Evolutionary conservation across 2,113 vertebrate genomes (phyloP), one percentile per base, ranked within the genome.

Genomic region (Ploceus nigricollis): DNA sequence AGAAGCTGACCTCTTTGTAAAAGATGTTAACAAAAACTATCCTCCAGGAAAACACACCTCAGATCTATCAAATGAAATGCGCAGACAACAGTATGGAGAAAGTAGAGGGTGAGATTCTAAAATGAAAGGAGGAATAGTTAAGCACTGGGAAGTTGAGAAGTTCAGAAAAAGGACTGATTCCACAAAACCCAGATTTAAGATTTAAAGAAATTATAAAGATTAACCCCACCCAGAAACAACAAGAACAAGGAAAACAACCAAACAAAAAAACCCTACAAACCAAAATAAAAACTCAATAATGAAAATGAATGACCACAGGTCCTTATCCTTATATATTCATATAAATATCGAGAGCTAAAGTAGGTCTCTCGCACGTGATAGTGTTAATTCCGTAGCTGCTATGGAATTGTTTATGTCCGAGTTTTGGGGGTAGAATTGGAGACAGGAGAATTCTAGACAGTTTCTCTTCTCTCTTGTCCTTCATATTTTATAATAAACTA

Each of bases 311-410:
- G 3, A 2, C 11, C 5, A 31, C 10, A 35, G 9, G 13, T 30
- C 6, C 1, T 44, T 3, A 31, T 50, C 2, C 15, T 70, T n/a
- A n/a, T 7, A 3, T 37, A 21, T 30, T 31, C 2, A 20, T 28
- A 12, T 12, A 50, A 22, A 68, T 68, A 73, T 16, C 25, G 5
- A 47, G 37, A 82, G 12, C 2, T 23, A 6, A 69, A 70, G 4
- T 15, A 37, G 2, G 3, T 68, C 9, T 71, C 64, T 82, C 23
- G 7, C 15, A 66, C 18, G 9, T n/a, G 15, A 56, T 27, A 50
- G 6, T 6, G 1, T 7, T 76, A 71, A 50, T 89, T 80, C 23
- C 14, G 23, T 23, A 78, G 23, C 8, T 87, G 23, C 25, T 51
- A 13, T 56, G 22, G 15, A 35, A 28, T 37, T 39, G 21, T 39